Percentiles rank a stretch among this genome's conserved stretches.
These are phyloP conservation scores for Monarcha castaneiventris DNA, from an alignment of 2,113 vertebrate genomes.

Conservation along the genomic window DNA sequence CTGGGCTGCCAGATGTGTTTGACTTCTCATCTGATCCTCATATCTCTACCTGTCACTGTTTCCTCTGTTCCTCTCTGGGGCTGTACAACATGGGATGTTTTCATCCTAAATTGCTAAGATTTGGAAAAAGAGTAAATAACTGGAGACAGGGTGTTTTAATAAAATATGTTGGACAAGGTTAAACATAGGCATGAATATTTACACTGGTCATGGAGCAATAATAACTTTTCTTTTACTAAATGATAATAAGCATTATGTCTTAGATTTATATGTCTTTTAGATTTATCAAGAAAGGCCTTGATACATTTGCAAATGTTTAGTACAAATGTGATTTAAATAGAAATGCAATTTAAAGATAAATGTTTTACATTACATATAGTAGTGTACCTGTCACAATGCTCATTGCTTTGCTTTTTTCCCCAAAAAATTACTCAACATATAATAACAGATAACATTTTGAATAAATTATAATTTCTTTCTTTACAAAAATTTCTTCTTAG, in stretches of 20 bases:
- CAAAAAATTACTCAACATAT: background rate
- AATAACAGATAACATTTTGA: background rate
- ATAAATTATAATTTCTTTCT: background rate
- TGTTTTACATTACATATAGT: background rate
- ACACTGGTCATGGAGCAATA: background rate
- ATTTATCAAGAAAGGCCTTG: background rate
- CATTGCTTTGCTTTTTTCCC: background rate
- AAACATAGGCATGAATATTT: background rate
- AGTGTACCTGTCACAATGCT: background rate
- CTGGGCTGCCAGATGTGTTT: background rate
- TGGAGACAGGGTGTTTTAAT: background rate
- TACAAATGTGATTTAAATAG: background rate
- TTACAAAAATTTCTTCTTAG: background rate
- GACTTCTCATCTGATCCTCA: background rate
- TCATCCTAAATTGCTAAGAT: background rate
- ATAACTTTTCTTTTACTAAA: background rate
- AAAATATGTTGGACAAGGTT: background rate
- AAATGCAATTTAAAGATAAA: background rate
- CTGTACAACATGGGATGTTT: background rate
- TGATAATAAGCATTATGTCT: background rate
- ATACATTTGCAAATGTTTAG: background rate
- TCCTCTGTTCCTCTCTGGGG: background rate
- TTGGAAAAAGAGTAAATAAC: background rate
- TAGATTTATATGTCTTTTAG: background rate
- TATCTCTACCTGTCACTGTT: background rate